These are phyloP conservation scores for Rhodinocichla rosea DNA, from an alignment of 2,113 vertebrate genomes.

Conservation along the genomic window DNA sequence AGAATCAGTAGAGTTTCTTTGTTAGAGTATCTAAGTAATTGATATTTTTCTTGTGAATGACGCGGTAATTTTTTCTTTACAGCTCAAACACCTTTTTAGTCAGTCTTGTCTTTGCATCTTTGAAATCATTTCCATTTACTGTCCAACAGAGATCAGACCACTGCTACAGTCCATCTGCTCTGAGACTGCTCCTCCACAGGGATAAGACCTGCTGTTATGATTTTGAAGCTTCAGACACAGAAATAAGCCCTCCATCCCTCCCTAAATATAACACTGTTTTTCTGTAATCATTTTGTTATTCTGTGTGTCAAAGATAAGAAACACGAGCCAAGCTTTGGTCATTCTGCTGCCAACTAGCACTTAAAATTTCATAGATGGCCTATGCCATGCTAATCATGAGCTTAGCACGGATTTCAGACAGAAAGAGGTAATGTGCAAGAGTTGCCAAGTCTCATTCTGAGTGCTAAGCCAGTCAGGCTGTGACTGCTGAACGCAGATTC, in stretches of 20 bases:
- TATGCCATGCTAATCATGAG: neutral
- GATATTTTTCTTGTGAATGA: neutral
- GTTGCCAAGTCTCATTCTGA: constrained; percentile 18
- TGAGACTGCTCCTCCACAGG: constrained; percentile 13
- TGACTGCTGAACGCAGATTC: neutral
- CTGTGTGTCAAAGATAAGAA: constrained; percentile 52
- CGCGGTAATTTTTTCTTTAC: neutral
- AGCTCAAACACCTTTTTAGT: neutral
- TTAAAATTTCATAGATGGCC: constrained; percentile 41
- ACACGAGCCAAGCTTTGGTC: constrained; percentile 14
- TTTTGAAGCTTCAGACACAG: neutral
- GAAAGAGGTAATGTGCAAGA: neutral
- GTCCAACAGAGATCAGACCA: constrained; percentile 24
- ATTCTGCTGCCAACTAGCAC: constrained; percentile 33
- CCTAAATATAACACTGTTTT: neutral
- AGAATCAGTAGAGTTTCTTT: neutral
- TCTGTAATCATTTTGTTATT: constrained; percentile 29
- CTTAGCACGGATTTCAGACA: constrained; percentile 32
- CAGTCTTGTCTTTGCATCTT: neutral
- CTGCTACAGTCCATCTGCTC: constrained; percentile 8
- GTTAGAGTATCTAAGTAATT: neutral
- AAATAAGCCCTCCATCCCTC: constrained; percentile 26
- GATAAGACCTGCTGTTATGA: constrained; percentile 4
- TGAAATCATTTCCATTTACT: constrained; percentile 1
- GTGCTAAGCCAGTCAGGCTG: neutral